phyloP scores from a whole-genome alignment of 2,888 invertebrate genomes.

The Chalcis sispes region DNA sequence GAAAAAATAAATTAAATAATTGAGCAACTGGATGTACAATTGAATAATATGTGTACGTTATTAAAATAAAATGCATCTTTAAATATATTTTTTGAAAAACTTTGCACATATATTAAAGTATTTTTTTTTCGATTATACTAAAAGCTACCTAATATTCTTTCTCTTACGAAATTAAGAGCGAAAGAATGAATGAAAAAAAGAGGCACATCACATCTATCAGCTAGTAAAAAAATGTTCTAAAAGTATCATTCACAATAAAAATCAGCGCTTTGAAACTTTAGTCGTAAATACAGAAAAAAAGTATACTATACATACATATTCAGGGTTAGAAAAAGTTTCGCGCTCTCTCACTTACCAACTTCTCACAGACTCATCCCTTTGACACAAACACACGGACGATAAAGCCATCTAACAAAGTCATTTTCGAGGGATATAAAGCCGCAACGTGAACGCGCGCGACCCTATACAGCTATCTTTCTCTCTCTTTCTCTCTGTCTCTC shows the following conservation, averaged over 20 bases:
- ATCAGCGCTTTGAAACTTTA: conserved; percentile 20
- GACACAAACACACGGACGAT: no score
- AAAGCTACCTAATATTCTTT: not conserved
- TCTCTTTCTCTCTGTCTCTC: not conserved
- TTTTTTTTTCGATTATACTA: no score
- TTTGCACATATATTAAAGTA: no score
- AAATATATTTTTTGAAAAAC: no score
- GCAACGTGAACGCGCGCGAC: conserved; percentile 6
- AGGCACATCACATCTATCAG: not conserved
- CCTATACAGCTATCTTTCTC: no score
- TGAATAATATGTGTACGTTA: no score
- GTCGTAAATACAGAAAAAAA: conserved; percentile 23
- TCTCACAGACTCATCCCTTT: not conserved
- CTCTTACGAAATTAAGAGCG: not conserved
- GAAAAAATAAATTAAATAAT: no score
- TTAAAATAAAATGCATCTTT: no score
- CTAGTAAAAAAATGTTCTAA: not conserved
- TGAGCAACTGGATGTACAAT: no score
- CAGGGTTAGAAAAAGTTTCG: not conserved
- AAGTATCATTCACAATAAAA: conserved; percentile 28
- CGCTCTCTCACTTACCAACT: no score
- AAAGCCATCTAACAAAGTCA: conserved; percentile 45
- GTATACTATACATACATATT: no score
- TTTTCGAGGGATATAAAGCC: conserved; percentile 52
- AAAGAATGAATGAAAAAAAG: no score